phyloP scores from a whole-genome alignment of 2,797 vertebrate species.

The Thamnophis elegans region DNA sequence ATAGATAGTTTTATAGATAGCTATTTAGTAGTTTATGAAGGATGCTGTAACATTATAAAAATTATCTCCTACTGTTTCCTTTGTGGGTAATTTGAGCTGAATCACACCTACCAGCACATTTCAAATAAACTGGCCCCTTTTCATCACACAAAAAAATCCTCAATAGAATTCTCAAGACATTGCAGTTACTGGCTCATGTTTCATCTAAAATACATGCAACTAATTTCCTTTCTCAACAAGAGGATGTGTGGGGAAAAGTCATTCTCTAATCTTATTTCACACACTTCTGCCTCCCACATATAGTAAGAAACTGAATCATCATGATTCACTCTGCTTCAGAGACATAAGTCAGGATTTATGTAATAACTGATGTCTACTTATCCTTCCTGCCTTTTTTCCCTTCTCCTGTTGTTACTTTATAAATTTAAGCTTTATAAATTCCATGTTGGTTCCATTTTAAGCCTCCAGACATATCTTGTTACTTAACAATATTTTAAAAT shows the following conservation, averaged over 20 bases:
- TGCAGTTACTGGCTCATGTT: conserved; percentile 22
- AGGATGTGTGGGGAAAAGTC: conserved; percentile 25
- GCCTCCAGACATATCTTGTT: not conserved
- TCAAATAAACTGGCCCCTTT: conserved; percentile 6
- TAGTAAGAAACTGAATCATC: not conserved
- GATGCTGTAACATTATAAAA: not conserved
- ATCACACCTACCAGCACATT: conserved; percentile 4
- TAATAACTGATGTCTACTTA: not conserved
- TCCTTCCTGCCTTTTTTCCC: not conserved
- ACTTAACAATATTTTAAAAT: not conserved
- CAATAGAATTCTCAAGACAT: conserved; percentile 24
- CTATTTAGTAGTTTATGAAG: not conserved
- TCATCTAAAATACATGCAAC: conserved; percentile 36
- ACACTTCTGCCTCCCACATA: not conserved
- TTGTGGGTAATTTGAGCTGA: conserved; percentile 19
- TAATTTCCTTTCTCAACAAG: conserved; percentile 23
- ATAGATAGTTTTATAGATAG: not conserved
- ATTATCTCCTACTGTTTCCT: conserved; percentile 26
- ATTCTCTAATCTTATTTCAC: conserved; percentile 2
- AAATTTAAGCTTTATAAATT: not conserved
- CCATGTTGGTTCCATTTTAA: not conserved
- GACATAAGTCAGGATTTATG: not conserved
- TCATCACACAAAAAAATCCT: conserved; percentile 23
- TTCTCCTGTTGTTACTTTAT: not conserved
- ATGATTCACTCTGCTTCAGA: conserved; percentile 2